Conservation (phyloP, 2,797 vertebrate species). For the Halcyon badia region DNA sequence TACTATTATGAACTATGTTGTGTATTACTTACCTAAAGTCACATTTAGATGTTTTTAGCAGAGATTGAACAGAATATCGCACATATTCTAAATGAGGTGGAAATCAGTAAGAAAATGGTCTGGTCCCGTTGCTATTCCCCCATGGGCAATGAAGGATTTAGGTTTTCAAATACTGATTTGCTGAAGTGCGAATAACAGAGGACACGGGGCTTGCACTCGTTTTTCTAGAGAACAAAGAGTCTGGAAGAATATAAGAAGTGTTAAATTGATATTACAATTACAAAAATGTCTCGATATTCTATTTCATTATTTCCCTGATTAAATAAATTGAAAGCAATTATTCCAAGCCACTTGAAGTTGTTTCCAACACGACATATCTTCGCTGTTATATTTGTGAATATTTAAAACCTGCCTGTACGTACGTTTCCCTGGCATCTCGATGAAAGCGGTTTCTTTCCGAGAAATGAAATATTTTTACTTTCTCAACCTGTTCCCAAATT, state of each 20-base stretch:
- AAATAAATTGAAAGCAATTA: not conserved
- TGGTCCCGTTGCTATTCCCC: not conserved
- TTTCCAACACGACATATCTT: not conserved
- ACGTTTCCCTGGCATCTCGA: not conserved
- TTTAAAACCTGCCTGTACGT: not conserved
- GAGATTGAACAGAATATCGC: not conserved
- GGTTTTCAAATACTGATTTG: not conserved
- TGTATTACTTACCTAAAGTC: not conserved
- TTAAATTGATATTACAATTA: not conserved
- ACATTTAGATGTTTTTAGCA: not conserved
- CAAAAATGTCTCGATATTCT: not conserved
- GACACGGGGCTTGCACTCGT: fast-evolving
- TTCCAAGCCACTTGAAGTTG: not conserved
- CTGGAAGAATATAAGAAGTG: not conserved
- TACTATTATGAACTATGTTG: not conserved
- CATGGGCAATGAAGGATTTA: not conserved
- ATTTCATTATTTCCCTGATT: not conserved
- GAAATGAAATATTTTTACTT: not conserved
- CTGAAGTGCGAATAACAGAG: not conserved
- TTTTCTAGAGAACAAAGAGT: not conserved
- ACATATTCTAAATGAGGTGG: not conserved
- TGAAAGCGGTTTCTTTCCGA: not conserved
- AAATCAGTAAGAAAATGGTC: not conserved
- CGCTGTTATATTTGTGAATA: not conserved
- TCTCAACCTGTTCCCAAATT: not conserved